These are phyloP conservation scores for Urophycis tenuis DNA, from an alignment of 2,797 vertebrate genomes.

Conservation along the genomic window DNA sequence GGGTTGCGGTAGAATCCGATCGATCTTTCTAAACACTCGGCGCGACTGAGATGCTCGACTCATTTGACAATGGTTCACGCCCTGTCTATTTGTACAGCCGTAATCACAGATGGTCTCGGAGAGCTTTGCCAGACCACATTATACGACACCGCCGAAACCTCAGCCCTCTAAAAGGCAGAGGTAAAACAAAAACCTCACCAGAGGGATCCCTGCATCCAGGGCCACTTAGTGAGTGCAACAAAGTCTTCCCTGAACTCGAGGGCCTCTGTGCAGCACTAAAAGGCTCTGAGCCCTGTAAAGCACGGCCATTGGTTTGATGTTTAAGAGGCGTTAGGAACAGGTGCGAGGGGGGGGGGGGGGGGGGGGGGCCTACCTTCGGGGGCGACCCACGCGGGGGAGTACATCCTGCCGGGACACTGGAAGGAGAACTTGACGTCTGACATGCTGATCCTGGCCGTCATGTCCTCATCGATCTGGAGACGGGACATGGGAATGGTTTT, in stretches of 20 bases:
- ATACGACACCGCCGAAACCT: not conserved
- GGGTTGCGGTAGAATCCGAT: not conserved
- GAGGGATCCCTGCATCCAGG: not conserved
- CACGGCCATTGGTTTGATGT: not conserved
- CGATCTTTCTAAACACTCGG: not conserved
- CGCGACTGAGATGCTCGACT: not conserved
- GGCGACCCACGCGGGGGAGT: conserved; percentile 93
- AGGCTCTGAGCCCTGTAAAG: not conserved
- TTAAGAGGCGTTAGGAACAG: not conserved
- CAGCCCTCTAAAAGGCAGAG: not conserved
- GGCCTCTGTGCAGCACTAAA: not conserved
- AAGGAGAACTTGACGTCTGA: conserved; percentile 96
- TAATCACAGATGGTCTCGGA: not conserved
- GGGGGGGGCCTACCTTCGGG: conserved; percentile 80
- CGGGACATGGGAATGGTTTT: not conserved
- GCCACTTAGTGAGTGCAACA: not conserved
- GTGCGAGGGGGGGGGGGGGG: not conserved
- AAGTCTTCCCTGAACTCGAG: not conserved
- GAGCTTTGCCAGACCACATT: not conserved
- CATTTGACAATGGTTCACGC: no score
- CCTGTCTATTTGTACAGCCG: not conserved
- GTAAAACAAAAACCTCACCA: not conserved
- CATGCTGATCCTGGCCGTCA: conserved; percentile 98
- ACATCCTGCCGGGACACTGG: conserved; percentile 96
- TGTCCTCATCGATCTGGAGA: conserved; percentile 92